Conservation (phyloP, 2,113 vertebrate species). For the Mormyrus iriodes region DNA sequence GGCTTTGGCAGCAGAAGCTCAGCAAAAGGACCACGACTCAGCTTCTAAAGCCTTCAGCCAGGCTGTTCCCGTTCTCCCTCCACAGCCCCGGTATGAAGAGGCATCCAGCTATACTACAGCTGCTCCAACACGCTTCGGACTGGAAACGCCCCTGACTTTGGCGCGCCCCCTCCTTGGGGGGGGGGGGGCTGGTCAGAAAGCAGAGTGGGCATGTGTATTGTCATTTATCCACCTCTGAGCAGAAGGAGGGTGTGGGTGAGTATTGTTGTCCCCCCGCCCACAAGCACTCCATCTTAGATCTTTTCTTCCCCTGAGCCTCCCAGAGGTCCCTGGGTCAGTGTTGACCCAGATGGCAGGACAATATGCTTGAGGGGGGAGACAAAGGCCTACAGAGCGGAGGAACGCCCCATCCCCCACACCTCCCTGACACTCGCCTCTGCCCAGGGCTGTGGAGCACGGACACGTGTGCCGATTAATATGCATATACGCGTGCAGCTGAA, state of each 20-base stretch:
- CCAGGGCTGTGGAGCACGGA: background rate
- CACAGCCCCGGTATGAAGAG: background rate
- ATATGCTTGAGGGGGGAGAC: slow-evolving; percentile 26
- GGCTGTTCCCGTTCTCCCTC: background rate
- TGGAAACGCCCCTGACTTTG: background rate
- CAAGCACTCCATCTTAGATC: background rate
- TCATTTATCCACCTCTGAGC: background rate
- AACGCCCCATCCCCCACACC: background rate
- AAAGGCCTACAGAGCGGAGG: background rate
- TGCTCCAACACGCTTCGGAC: background rate
- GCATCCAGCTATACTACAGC: background rate
- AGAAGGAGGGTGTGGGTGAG: background rate
- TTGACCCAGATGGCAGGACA: slow-evolving; percentile 10
- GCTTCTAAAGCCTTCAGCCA: background rate
- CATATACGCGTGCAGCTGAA: background rate
- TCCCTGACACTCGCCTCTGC: background rate
- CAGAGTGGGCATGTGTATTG: background rate
- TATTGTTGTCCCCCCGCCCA: background rate
- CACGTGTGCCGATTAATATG: background rate
- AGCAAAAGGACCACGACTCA: background rate
- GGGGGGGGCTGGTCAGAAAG: background rate
- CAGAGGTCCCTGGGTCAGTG: background rate
- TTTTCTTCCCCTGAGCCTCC: background rate
- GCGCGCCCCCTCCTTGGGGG: background rate
- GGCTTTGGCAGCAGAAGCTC: background rate